Base-by-base conservation (phyloP, 2,113 vertebrate genomes). In the Myotis davidii region DNA sequence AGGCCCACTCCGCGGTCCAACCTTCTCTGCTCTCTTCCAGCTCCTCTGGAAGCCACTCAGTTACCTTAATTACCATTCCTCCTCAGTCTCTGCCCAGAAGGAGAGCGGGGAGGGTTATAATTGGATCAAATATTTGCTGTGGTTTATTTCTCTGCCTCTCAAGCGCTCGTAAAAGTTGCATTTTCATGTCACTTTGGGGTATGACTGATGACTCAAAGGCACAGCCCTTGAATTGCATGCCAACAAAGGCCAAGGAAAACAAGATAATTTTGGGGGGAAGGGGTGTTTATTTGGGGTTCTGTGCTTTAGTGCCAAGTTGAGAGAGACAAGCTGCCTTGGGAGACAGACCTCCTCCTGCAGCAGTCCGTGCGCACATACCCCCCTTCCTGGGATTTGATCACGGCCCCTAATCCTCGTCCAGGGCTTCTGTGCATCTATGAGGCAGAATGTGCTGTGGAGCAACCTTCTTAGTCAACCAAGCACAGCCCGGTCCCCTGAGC, bases 51-150 rank as follows among this genome's bases (percentile, higher is more conserved):
- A 96, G 70, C 37, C 92, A 50, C 90, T 96, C 85, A 95, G 94
- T 98, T 96, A 88, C 91, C 90, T 84, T 88, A 95, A 97, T 90
- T 97, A 94, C 73, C 88, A 88, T 74, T 96, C 50, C 54, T 67
- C 8, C 67, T 93, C 25, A 10, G 56, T 90, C 59, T 64, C 82
- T 52, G 67, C 87, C 92, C 94, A 89, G 84, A 92, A 94, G 87
- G 76, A 61, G 59, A 10, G 10, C 45, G 86, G 73, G 54, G 72
- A 84, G 91, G 89, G 91, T 96, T 91, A 96, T 96, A 94, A 96
- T 96, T 91, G 76, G 89, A 97, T 97, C 91, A 94, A 52, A 96
- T 96, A 96, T 96, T 96, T 97, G 94, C 96, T 64, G 84, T 85
- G 79, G 94, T 96, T 97, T 97, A 83, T 97, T 96, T 94, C 94